Conservation (phyloP, 1,140 invertebrate genomes). For the Subanguina moxae region DNA sequence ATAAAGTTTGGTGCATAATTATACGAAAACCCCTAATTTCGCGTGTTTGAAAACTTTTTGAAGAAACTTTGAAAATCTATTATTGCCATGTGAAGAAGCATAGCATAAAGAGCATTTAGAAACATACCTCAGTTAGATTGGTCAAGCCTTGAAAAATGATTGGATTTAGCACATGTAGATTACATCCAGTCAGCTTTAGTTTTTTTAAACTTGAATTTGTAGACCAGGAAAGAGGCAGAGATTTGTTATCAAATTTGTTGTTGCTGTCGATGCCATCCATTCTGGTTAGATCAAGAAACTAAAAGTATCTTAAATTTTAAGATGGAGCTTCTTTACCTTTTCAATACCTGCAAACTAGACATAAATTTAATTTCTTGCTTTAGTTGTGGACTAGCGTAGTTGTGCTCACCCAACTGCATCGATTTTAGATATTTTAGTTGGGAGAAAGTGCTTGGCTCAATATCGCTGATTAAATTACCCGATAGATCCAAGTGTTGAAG, state of each 20-base stretch:
- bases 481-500: constrained; percentile 41
- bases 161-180: not conserved
- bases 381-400: constrained; percentile 41
- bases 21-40: too few relatives aligned
- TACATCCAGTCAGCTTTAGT: constrained; percentile 17
- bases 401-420: constrained; percentile 48
- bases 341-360: constrained; percentile 26
- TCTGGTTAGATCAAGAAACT: constrained; percentile 39
- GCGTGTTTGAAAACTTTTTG: too few relatives aligned
- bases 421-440: constrained; percentile 33
- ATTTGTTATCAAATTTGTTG: too few relatives aligned
- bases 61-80: too few relatives aligned
- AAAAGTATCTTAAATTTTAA: constrained; percentile 11
- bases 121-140: not conserved
- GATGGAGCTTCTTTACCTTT: not conserved
- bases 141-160: not conserved
- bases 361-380: constrained; percentile 34
- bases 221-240: constrained; percentile 29
- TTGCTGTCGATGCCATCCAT: constrained; percentile 32
- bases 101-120: too few relatives aligned
- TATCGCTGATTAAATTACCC: constrained; percentile 37
- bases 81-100: too few relatives aligned
- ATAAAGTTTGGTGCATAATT: too few relatives aligned
- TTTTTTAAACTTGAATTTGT: constrained; percentile 32
- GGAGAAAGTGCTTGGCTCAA: constrained; percentile 34